Evolutionary conservation across 2,113 vertebrate genomes (phyloP).

Genomic region (Ptyas mucosa): DNA sequence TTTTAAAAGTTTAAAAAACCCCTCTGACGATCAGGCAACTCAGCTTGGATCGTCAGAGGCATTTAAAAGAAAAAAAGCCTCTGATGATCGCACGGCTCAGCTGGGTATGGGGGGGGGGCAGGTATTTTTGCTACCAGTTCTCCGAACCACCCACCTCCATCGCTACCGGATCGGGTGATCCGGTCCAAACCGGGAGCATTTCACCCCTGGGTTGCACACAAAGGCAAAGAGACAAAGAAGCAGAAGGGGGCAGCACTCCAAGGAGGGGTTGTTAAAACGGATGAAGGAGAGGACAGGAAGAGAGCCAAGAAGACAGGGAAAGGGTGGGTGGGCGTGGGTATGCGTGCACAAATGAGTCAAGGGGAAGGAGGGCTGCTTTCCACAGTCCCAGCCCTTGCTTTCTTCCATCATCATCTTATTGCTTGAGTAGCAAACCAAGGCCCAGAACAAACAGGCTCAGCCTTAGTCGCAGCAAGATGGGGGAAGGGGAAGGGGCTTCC

Average conservation of each 20-base stretch:
- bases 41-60: no score
- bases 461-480: background rate
- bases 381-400: background rate
- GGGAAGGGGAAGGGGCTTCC: background rate
- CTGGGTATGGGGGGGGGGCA: no score
- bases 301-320: background rate
- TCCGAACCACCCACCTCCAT: no score
- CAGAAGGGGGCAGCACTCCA: background rate
- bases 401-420: slow-evolving; percentile 24
- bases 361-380: background rate
- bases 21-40: no score
- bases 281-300: no score
- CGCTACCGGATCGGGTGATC: no score
- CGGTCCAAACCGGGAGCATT: no score
- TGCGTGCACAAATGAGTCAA: background rate
- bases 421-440: background rate
- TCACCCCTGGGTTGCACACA: background rate
- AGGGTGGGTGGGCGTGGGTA: background rate
- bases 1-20: no score
- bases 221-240: rapidly evolving
- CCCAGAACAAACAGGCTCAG: background rate
- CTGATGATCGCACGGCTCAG: no score
- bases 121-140: no score
- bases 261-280: rapidly evolving
- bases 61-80: no score